phyloP scores from a whole-genome alignment of 1,140 invertebrate genomes.

The Trichomalopsis sarcophagae region DNA sequence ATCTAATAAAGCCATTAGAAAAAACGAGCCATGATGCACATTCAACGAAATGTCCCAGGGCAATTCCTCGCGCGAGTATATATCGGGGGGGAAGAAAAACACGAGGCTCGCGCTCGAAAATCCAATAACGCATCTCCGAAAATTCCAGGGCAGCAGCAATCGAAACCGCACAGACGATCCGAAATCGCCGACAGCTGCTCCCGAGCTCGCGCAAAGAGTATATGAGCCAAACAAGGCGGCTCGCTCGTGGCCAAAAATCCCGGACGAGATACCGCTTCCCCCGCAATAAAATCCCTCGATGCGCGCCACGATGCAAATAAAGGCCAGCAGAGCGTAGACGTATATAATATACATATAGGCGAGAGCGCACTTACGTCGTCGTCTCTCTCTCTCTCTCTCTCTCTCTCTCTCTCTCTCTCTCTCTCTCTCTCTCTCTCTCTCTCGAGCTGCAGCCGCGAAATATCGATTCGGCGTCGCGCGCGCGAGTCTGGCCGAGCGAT shows the following conservation, averaged over 20 bases:
- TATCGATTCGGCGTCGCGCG: neutral
- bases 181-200: neutral
- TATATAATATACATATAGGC: no score
- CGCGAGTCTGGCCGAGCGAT: conserved; percentile 24
- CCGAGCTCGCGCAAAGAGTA: neutral
- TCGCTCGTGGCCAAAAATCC: neutral
- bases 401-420: no score
- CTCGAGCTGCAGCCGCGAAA: neutral
- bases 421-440: neutral
- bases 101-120: neutral
- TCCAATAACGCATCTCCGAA: neutral
- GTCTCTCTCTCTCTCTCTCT: no score
- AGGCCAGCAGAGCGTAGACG: neutral
- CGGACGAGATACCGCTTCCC: no score
- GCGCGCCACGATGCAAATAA: neutral
- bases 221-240: no score
- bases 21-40: no score
- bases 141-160: neutral
- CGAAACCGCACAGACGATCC: neutral
- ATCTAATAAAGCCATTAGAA: no score
- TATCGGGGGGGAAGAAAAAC: neutral
- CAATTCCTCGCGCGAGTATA: neutral
- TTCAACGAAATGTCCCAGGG: no score
- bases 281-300: neutral
- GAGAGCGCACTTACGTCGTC: no score